Evolutionary conservation across 2,113 vertebrate genomes (phyloP).

Genomic region (Peromyscus leucopus): DNA sequence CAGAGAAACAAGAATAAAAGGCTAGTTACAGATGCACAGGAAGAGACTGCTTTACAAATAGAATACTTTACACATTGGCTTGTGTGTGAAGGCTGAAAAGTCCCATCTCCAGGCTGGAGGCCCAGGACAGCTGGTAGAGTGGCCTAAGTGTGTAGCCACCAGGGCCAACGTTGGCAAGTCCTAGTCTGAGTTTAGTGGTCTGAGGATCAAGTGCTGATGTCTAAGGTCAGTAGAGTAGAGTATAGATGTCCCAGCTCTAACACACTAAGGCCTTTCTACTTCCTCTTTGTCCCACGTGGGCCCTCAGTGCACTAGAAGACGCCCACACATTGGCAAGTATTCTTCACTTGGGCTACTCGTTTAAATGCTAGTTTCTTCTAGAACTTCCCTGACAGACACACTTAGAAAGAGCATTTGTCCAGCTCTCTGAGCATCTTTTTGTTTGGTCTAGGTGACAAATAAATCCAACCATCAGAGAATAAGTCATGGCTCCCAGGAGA

Average conservation of each 20-base stretch:
- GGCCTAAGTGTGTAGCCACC: neutral
- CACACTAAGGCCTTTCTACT: neutral
- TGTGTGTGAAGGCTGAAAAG: neutral
- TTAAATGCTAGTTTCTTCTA: neutral
- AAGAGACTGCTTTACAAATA: neutral
- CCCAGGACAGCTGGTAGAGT: neutral
- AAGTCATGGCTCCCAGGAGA: neutral
- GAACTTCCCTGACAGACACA: neutral
- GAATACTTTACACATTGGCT: neutral
- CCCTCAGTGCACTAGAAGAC: neutral
- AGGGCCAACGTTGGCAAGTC: neutral
- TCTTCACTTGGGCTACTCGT: neutral
- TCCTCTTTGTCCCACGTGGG: neutral
- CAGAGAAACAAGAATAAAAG: neutral
- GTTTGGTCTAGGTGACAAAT: neutral
- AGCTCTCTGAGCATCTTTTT: neutral
- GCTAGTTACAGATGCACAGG: neutral
- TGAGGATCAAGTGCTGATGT: neutral
- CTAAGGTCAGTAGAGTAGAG: neutral
- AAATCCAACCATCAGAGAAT: neutral
- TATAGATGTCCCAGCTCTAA: neutral
- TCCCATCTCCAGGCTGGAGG: neutral
- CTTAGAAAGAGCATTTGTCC: neutral
- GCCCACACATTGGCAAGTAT: neutral
- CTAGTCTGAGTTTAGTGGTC: neutral